Evolutionary conservation across 64 coral and sea anemone genomes (phyloP).

Genomic region (Catalaphyllia jardinei): DNA sequence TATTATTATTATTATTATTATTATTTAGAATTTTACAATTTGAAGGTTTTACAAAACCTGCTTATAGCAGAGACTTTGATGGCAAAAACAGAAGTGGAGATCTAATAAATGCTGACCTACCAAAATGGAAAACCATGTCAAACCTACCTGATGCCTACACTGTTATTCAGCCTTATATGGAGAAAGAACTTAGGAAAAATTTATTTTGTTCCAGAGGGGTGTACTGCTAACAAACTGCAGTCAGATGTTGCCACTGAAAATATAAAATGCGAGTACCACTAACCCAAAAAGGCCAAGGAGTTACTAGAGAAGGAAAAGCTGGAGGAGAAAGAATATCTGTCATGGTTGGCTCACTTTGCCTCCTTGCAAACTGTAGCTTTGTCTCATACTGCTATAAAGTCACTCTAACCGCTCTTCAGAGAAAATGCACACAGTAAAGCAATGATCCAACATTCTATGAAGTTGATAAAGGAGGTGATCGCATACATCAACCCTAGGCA

Average conservation of each 20-base stretch:
- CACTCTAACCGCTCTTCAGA: conserved; percentile 13
- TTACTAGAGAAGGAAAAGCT: background rate
- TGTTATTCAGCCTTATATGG: too few species aligned
- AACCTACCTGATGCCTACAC: conserved; percentile 26
- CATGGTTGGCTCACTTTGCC: conserved; percentile 24
- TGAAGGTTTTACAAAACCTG: too few species aligned
- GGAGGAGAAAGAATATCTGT: too few species aligned
- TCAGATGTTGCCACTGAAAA: conserved; percentile 25
- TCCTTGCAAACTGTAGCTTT: background rate
- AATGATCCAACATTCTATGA: conserved; percentile 15
- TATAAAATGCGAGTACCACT: conserved; percentile 26
- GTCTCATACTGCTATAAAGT: conserved; percentile 5
- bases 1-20: too few species aligned
- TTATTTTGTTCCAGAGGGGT: background rate
- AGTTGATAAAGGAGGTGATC: too few species aligned
- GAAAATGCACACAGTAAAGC: conserved; percentile 21
- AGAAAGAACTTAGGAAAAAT: conserved; percentile 16
- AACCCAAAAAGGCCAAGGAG: background rate
- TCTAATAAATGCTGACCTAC: background rate
- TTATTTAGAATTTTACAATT: too few species aligned
- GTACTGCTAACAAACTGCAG: background rate
- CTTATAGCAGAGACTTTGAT: too few species aligned
- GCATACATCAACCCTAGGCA: too few species aligned
- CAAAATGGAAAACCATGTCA: conserved; percentile 18
- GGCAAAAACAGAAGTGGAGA: background rate